Conservation (phyloP, 2,888 invertebrate genomes). For the Lampropteryx suffumata region DNA sequence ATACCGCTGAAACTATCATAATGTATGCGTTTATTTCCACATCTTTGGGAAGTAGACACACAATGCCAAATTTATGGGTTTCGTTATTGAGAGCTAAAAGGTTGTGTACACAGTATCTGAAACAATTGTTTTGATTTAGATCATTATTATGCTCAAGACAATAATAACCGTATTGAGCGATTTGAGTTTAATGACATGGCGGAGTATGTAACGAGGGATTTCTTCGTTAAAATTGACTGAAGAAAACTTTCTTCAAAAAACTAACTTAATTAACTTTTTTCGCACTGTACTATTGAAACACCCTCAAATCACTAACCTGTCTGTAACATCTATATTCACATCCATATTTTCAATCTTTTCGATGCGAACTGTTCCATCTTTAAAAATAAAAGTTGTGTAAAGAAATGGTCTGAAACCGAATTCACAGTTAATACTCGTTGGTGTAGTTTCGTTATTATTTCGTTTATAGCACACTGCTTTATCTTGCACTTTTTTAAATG, state of each 20-base stretch:
- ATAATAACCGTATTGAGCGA: too few relatives aligned
- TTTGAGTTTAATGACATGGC: too few relatives aligned
- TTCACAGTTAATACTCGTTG: constrained; percentile 4
- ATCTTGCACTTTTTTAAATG: not conserved
- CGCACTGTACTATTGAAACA: too few relatives aligned
- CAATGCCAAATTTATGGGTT: not conserved
- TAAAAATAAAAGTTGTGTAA: not conserved
- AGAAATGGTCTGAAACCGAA: not conserved
- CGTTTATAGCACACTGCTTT: constrained; percentile 7
- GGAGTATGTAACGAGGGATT: too few relatives aligned
- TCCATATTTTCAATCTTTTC: not conserved
- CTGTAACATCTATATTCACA: not conserved
- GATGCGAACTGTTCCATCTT: constrained; percentile 3
- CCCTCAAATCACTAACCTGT: not conserved
- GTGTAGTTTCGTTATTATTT: not conserved
- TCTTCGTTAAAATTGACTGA: too few relatives aligned
- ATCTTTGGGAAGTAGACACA: not conserved
- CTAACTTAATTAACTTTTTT: too few relatives aligned
- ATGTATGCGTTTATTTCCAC: constrained; percentile 43
- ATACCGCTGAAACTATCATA: constrained; percentile 56
- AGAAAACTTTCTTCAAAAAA: not conserved
- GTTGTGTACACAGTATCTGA: constrained; percentile 14
- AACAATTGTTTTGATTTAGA: too few relatives aligned
- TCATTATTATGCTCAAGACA: too few relatives aligned
- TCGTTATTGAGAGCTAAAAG: not conserved